Base-by-base conservation (phyloP, 2,888 invertebrate species). In the Syrista parreyssii region DNA sequence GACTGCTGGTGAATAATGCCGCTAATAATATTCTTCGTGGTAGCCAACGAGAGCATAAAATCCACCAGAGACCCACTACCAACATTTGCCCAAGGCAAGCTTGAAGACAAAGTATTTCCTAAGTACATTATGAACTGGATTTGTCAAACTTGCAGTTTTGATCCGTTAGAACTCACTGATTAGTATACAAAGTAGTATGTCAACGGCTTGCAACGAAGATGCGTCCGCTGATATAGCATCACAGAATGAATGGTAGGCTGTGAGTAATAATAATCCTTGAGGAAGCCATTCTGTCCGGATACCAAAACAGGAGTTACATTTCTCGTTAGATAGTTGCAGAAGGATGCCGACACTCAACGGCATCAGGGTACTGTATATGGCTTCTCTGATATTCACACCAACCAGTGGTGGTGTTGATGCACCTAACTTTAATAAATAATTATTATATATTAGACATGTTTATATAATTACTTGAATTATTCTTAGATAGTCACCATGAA, bases 231-330 rank as follows among this genome's bases (percentile, higher is more conserved):
- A 87, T 76, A 91, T 83, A 23, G 91, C 91, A 77, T 91, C 91
- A 76, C 89, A 91, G 80, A 91, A 91, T 87, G 90, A 89, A 77
- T 90, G 89, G 80, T 89, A 91, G 0, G 90, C 88, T 55, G 88
- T 91, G 15, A 90, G 76, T 55, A 91, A 82, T 23, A 91, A 78
- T 30, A 90, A 79, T 15, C 82, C 82, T 76, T 87, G 87, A 1
- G 91, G 86, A 78, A 91, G 85, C 90, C 90, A 90, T 4, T 82
- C 84, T 0, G 88, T 88, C 76, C 84, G 83, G n/a, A 83, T 74
- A 15, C 86, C 84, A 75, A 76, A 83, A 12, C 73, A 76, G 30
- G 55, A 68, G n/a, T 73, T 73, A 1, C 68, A 36, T 34, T 78
- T 75, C 69, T 81, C 82, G 12, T 80, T 79, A 12, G 82, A 79